Percentiles rank a stretch among this genome's conserved stretches.
phyloP scores from a whole-genome alignment of 2,113 vertebrate genomes.

The Orientallactaga bullata region DNA sequence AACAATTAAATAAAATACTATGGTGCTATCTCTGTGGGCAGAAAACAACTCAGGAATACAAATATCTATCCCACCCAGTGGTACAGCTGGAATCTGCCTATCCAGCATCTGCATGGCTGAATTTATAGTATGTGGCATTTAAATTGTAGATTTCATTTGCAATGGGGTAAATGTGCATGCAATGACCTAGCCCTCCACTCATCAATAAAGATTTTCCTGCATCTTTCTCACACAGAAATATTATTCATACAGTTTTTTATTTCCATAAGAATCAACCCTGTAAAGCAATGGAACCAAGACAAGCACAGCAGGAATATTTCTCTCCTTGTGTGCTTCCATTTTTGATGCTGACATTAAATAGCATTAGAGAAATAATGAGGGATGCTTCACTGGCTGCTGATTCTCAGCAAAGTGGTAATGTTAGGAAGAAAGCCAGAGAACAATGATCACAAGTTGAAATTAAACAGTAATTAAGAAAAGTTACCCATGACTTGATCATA shows the following conservation, averaged over 20 bases:
- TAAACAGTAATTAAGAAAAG: neutral
- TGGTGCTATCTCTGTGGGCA: conserved; percentile 61
- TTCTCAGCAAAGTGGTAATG: neutral
- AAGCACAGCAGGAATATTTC: conserved; percentile 68
- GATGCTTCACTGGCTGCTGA: conserved; percentile 22
- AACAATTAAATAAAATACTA: conserved; percentile 76
- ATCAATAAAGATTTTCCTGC: conserved; percentile 78
- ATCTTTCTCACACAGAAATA: conserved; percentile 65
- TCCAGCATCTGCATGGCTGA: neutral
- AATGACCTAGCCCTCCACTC: conserved; percentile 56
- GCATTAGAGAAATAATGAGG: conserved; percentile 54
- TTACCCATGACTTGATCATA: neutral
- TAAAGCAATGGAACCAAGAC: conserved; percentile 36
- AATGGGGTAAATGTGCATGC: conserved; percentile 51
- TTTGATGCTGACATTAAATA: conserved; percentile 36
- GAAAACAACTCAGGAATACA: conserved; percentile 64
- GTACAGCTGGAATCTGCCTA: conserved; percentile 33
- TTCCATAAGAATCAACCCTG: conserved; percentile 73
- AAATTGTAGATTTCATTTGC: conserved; percentile 72
- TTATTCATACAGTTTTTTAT: conserved; percentile 68
- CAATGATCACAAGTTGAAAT: neutral
- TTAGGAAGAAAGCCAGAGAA: neutral
- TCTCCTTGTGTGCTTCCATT: conserved; percentile 22
- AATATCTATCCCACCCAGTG: conserved; percentile 55
- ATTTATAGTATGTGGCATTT: conserved; percentile 63